These are phyloP conservation scores for Phoenicopterus ruber DNA, from an alignment of 2,113 vertebrate genomes.

Conservation along the genomic window DNA sequence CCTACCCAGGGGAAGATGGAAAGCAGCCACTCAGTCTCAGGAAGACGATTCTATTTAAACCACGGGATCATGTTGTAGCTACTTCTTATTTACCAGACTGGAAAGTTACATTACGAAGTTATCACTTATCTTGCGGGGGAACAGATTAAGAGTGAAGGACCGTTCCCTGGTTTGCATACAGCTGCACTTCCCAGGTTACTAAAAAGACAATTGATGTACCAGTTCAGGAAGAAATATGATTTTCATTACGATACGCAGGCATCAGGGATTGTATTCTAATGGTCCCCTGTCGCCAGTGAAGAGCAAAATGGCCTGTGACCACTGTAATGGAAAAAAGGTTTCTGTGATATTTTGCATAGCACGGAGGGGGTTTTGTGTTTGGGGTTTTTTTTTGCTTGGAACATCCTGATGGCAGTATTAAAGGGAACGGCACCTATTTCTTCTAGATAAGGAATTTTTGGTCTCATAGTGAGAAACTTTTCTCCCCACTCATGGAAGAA, in stretches of 20 bases:
- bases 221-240: slow-evolving; percentile 64
- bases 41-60: slow-evolving; percentile 56
- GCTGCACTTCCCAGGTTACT: slow-evolving; percentile 59
- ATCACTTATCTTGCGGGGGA: slow-evolving; percentile 64
- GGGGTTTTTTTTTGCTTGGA: background rate
- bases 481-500: background rate
- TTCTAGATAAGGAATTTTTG: background rate
- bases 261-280: slow-evolving; percentile 48
- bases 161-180: slow-evolving; percentile 59
- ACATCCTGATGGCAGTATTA: background rate
- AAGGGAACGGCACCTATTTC: background rate
- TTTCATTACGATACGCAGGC: slow-evolving; percentile 56
- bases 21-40: slow-evolving; percentile 30
- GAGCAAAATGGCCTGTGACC: slow-evolving; percentile 58
- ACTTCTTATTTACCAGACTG: slow-evolving; percentile 67
- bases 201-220: slow-evolving; percentile 67
- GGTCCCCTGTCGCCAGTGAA: slow-evolving; percentile 23
- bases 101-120: slow-evolving; percentile 70
- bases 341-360: slow-evolving; percentile 14
- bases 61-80: slow-evolving; percentile 49
- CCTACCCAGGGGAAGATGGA: slow-evolving; percentile 48
- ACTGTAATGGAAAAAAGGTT: slow-evolving; percentile 47
- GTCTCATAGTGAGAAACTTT: background rate
- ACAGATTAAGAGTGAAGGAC: slow-evolving; percentile 64
- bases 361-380: background rate